Percentiles rank a stretch among this genome's conserved stretches.
Conservation (phyloP, 2,888 invertebrate species). For the Meteorus cinctellus region DNA sequence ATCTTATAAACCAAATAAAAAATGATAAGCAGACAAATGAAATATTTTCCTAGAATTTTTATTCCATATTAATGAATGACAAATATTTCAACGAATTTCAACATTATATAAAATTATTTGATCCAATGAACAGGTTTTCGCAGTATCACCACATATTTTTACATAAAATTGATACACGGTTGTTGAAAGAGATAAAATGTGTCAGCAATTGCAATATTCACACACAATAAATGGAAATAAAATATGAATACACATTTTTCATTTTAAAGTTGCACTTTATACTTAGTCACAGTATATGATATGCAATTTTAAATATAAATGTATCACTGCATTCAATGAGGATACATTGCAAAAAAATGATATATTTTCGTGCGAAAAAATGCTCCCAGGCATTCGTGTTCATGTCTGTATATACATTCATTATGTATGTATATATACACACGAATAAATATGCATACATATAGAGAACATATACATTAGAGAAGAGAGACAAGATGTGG, state of each 20-base stretch:
- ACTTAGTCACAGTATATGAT: neutral
- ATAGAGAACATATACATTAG: neutral
- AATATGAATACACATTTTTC: slow-evolving; percentile 40
- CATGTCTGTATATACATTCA: neutral
- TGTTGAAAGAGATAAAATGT: slow-evolving; percentile 10
- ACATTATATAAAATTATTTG: no score
- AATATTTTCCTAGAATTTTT: no score
- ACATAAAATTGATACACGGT: neutral
- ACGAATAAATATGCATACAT: slow-evolving; percentile 5
- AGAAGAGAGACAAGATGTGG: neutral
- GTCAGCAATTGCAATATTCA: slow-evolving; percentile 25
- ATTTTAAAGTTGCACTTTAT: slow-evolving; percentile 9
- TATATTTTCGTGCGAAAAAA: no score
- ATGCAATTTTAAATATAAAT: slow-evolving; percentile 30
- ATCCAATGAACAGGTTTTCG: no score
- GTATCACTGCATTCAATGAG: no score
- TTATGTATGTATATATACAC: neutral
- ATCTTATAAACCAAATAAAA: no score
- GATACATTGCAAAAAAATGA: no score
- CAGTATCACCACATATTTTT: no score
- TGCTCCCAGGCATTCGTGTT: no score
- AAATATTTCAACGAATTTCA: no score
- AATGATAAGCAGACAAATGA: no score
- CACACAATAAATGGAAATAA: slow-evolving; percentile 33
- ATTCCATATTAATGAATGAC: no score